Conservation (phyloP, 1,140 invertebrate species). For the Drosophila nebulosa region DNA sequence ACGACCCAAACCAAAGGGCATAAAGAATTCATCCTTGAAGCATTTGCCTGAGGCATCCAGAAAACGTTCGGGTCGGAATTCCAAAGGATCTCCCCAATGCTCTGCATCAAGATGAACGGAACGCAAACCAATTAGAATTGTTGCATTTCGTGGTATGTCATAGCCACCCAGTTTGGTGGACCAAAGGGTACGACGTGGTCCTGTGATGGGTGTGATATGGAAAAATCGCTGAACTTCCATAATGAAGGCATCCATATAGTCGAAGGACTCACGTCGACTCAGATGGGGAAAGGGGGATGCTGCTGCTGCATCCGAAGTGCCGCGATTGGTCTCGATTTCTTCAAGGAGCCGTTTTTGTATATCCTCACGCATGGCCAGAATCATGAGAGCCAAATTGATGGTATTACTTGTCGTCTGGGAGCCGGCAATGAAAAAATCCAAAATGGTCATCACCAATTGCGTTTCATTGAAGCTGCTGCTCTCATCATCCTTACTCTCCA, state of each 20-base stretch:
- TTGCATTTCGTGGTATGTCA: slow-evolving; percentile 85
- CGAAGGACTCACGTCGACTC: slow-evolving; percentile 82
- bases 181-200: slow-evolving; percentile 85
- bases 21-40: slow-evolving; percentile 81
- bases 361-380: slow-evolving; percentile 85
- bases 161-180: slow-evolving; percentile 85
- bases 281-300: slow-evolving; percentile 53
- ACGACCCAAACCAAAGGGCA: slow-evolving; percentile 87
- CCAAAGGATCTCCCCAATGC: slow-evolving; percentile 86
- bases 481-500: slow-evolving; percentile 81
- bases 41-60: slow-evolving; percentile 79
- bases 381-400: slow-evolving; percentile 87
- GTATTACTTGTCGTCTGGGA: slow-evolving; percentile 87
- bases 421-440: slow-evolving; percentile 88
- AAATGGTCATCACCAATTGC: slow-evolving; percentile 86
- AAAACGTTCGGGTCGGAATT: slow-evolving; percentile 88
- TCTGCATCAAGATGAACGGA: slow-evolving; percentile 85
- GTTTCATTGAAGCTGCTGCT: slow-evolving; percentile 85
- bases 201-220: slow-evolving; percentile 85
- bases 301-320: slow-evolving; percentile 70
- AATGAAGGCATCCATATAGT: slow-evolving; percentile 86
- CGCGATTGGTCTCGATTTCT: slow-evolving; percentile 83
- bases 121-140: slow-evolving; percentile 85
- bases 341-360: slow-evolving; percentile 85
- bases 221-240: slow-evolving; percentile 85